Conservation (phyloP, 1,140 invertebrate genomes). For the Brachionus rubens region DNA sequence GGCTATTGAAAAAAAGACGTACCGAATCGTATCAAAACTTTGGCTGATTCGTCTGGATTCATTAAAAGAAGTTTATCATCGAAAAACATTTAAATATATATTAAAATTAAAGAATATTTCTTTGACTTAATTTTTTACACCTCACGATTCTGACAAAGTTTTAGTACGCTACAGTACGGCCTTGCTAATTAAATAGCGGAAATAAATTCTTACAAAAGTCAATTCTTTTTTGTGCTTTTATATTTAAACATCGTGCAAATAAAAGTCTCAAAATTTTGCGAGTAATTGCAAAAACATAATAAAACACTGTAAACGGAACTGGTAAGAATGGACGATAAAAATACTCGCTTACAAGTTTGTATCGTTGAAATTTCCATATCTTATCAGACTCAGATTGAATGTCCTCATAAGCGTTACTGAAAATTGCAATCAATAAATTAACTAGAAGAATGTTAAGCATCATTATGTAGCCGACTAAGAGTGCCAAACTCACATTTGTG, state of each 20-base stretch:
- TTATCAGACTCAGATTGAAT: constrained; percentile 54
- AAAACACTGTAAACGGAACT: constrained; percentile 60
- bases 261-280: neutral
- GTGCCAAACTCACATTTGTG: constrained; percentile 75
- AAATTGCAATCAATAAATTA: constrained; percentile 94
- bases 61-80: too few species aligned
- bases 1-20: too few species aligned
- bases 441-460: constrained; percentile 93
- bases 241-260: constrained; percentile 10
- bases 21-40: too few species aligned
- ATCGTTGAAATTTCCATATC: constrained; percentile 61
- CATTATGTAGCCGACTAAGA: constrained; percentile 90
- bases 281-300: constrained; percentile 50
- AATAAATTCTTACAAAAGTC: neutral
- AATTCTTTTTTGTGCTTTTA: constrained; percentile 1
- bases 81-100: too few species aligned
- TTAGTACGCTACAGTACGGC: too few species aligned
- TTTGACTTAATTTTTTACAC: too few species aligned
- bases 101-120: too few species aligned
- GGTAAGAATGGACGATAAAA: constrained; percentile 58
- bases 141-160: too few species aligned
- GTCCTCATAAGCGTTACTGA: constrained; percentile 65
- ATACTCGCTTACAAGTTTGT: constrained; percentile 58
- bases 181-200: too few species aligned
- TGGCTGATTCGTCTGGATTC: too few species aligned